phyloP scores from a whole-genome alignment of 35 echinoderm and acorn worm species.

The Amphiura filiformis region DNA sequence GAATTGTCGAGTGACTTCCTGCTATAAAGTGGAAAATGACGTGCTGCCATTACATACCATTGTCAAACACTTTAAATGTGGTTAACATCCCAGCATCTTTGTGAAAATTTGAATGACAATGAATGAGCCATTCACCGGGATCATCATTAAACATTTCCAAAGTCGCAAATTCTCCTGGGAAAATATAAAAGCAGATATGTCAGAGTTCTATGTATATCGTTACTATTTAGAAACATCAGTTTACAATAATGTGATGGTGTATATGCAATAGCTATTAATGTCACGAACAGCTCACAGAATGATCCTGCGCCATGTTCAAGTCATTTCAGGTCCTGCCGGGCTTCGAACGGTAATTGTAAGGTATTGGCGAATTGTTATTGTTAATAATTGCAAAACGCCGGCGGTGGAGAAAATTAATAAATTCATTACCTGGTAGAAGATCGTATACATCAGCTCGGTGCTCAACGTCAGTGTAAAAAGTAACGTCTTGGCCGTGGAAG shows the following conservation, averaged over 20 bases:
- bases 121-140: slow-evolving; percentile 66
- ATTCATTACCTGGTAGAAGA: slow-evolving; percentile 52
- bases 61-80: slow-evolving; percentile 38
- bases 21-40: too few species aligned
- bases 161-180: slow-evolving; percentile 22
- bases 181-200: not conserved
- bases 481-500: slow-evolving; percentile 52
- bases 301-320: too few species aligned
- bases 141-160: slow-evolving; percentile 56
- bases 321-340: too few species aligned
- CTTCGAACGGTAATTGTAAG: too few species aligned
- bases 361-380: too few species aligned
- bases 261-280: too few species aligned
- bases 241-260: too few species aligned
- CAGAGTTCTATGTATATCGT: not conserved
- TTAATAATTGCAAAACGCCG: too few species aligned
- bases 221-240: too few species aligned
- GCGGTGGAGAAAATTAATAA: too few species aligned
- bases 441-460: slow-evolving; percentile 48
- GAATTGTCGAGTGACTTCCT: too few species aligned
- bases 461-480: not conserved
- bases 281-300: too few species aligned
- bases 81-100: slow-evolving; percentile 74
- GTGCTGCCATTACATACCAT: not conserved
- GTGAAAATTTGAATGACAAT: slow-evolving; percentile 88